Evolutionary conservation across 2,797 vertebrate species (phyloP).

Genomic region (Florisuga fusca): DNA sequence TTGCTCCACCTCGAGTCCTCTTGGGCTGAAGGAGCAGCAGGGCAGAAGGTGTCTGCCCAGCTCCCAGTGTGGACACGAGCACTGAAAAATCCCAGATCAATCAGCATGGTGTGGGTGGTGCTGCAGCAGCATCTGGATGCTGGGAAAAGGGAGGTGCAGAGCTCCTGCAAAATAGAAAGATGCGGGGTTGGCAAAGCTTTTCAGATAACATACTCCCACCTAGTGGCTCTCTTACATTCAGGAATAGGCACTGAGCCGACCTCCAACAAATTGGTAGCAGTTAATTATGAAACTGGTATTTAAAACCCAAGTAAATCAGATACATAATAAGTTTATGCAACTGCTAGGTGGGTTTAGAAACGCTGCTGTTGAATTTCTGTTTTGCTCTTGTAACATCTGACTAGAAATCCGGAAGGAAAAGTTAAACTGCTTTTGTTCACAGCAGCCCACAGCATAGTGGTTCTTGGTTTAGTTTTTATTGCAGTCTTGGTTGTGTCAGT

Average conservation of each 20-base stretch:
- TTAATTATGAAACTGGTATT: fast-evolving
- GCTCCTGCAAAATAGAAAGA: background rate
- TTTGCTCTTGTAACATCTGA: background rate
- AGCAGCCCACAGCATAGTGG: background rate
- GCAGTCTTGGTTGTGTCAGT: background rate
- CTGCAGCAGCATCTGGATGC: background rate
- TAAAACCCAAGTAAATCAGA: background rate
- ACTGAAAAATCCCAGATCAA: fast-evolving
- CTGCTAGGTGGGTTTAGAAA: background rate
- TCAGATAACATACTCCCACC: conserved; percentile 48
- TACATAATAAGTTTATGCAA: background rate
- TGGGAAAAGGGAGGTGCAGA: background rate
- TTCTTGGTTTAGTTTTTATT: background rate
- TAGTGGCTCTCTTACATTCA: background rate
- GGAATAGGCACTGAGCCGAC: background rate
- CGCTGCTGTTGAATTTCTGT: background rate
- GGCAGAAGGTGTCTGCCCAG: background rate
- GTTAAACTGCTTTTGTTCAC: background rate
- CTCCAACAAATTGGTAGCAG: background rate
- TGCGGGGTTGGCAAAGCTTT: background rate
- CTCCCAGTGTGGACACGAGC: fast-evolving
- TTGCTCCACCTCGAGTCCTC: background rate
- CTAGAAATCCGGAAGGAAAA: background rate
- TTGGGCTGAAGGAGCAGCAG: background rate
- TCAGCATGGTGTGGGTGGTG: background rate